Evolutionary conservation across 2,797 vertebrate species (phyloP), one percentile per base, ranked within the genome.

Genomic region (Gobio occitaniae): DNA sequence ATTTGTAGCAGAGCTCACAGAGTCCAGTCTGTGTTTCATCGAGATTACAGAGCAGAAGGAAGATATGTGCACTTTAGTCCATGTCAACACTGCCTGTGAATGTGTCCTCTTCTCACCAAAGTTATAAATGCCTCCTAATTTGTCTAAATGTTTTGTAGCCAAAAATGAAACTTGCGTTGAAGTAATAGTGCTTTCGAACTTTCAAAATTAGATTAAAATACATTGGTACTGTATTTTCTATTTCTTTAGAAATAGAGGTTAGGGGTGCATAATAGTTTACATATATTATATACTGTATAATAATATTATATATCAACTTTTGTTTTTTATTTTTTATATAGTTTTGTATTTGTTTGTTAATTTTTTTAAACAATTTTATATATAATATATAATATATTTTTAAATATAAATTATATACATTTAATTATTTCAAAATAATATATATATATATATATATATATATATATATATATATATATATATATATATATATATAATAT

Each of bases 61-160:
- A 82, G 32, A 84, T 70, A 38, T 59, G 61, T 36, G 54, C 68
- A 69, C 61, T 85, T 74, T 71, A 38, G 41, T 54, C 38, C n/a
- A 50, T 36, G 44, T 84, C 61, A 77, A 52, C 76, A 15, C 77
- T 47, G 36, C 65, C 59, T 8, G 65, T 48, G 69, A 66, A 25
- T 54, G 78, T 74, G 71, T 74, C 36, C 78, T 72, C 66, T 87
- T 86, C 86, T 78, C 86, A 87, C 84, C 78, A 48, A 56, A 79
- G 44, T 86, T 83, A 75, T 48, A 87, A 82, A 89, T 82, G 81
- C 78, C 68, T 84, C 21, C 78, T 16, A 65, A 38, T 71, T 85
- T 4, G 32, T 19, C 59, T 72, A 17, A 15, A 17, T 29, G 17
- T 32, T 36, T 29, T 16, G 12, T 56, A 63, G 29, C 65, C 65